phyloP scores from a whole-genome alignment of 2,888 invertebrate genomes.

The Zaprionus lineosus region DNA sequence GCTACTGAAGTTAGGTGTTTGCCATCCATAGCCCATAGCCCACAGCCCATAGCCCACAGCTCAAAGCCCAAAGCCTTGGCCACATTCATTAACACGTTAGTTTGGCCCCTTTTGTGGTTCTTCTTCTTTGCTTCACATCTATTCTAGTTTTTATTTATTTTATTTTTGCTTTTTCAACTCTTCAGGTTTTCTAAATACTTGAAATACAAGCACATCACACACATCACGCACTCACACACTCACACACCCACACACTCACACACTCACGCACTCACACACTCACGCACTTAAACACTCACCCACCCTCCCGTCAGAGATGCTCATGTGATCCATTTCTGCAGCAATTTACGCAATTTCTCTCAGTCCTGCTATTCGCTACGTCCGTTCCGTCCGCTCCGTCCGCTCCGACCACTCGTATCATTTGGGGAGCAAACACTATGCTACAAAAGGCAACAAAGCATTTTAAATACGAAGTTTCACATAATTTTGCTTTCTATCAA shows the following conservation, averaged over 20 bases:
- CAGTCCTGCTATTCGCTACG: too few species aligned
- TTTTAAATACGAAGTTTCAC: constrained; percentile 45
- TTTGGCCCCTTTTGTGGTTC: constrained; percentile 15
- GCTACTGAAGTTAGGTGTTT: constrained; percentile 16
- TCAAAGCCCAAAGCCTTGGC: constrained; percentile 31
- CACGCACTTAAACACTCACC: too few species aligned
- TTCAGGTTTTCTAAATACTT: constrained; percentile 40
- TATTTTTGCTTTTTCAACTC: constrained; percentile 1
- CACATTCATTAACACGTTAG: constrained; percentile 56
- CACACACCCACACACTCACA: too few species aligned
- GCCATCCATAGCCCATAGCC: too few species aligned
- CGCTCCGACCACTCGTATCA: not conserved
- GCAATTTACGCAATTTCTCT: constrained; percentile 40
- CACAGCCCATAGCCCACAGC: too few species aligned
- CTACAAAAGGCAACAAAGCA: constrained; percentile 27
- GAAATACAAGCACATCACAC: constrained; percentile 25
- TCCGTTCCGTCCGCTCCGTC: too few species aligned
- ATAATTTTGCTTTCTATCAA: constrained; percentile 74
- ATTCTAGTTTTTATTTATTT: too few species aligned
- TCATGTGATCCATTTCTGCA: too few species aligned
- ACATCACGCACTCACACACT: too few species aligned
- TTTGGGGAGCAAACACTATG: constrained; percentile 12
- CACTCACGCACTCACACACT: too few species aligned
- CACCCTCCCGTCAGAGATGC: too few species aligned
- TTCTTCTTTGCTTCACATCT: too few species aligned